A percentile compares a stretch with the other conserved stretches of the same genome.
Evolutionary conservation across 2,113 vertebrate species (phyloP).

Genomic region (Misgurnus anguillicaudatus): DNA sequence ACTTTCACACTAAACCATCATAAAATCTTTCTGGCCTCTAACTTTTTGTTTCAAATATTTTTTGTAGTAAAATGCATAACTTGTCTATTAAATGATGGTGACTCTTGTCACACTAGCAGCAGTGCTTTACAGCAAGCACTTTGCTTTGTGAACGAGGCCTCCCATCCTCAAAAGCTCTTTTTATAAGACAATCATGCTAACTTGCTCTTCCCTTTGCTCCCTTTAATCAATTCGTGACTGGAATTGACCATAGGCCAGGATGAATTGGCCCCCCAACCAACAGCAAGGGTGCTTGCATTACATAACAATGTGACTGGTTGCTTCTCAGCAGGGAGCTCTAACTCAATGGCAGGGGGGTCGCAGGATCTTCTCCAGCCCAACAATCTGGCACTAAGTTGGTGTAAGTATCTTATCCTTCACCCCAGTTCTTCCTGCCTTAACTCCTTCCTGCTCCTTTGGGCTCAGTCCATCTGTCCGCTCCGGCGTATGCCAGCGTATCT

Average conservation of each 20-base stretch:
- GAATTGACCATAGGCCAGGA: slow-evolving; percentile 14
- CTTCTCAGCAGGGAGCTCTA: slow-evolving; percentile 80
- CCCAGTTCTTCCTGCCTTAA: slow-evolving; percentile 64
- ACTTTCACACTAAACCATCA: slow-evolving; percentile 21
- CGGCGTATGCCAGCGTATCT: not conserved
- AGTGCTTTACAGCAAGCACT: not conserved
- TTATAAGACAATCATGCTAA: slow-evolving; percentile 21
- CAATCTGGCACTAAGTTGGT: slow-evolving; percentile 84
- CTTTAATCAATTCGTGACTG: slow-evolving; percentile 31
- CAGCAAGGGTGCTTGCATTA: slow-evolving; percentile 35
- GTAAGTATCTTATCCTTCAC: slow-evolving; percentile 75
- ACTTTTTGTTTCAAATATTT: not conserved
- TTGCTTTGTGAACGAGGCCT: not conserved
- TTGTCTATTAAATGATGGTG: not conserved
- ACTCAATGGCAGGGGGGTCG: slow-evolving; percentile 79
- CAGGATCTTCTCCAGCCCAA: slow-evolving; percentile 83
- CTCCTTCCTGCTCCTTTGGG: slow-evolving; percentile 44
- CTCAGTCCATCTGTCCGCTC: slow-evolving; percentile 34
- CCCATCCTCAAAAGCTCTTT: slow-evolving; percentile 15
- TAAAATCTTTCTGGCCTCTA: not conserved
- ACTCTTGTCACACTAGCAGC: not conserved
- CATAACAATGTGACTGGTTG: slow-evolving; percentile 80
- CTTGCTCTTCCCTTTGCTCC: slow-evolving; percentile 46
- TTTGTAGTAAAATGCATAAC: not conserved
- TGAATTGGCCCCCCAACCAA: slow-evolving; percentile 12